phyloP scores from a whole-genome alignment of 2,888 invertebrate genomes.

The Andricus curvator region DNA sequence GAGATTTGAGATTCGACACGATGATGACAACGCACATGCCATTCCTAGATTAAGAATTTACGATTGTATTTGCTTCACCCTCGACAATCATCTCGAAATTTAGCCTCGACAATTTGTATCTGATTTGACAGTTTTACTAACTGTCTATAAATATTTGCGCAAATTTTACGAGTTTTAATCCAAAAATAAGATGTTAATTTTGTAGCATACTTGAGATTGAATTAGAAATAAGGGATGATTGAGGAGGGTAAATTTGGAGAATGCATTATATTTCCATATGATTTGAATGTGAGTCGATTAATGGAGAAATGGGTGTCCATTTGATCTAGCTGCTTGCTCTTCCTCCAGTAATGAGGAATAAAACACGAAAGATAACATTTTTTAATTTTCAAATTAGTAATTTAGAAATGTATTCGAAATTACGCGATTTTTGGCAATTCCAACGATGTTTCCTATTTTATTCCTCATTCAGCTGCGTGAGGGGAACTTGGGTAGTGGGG shows the following conservation, averaged over 20 bases:
- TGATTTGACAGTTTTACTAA: not conserved
- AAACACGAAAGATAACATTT: no score
- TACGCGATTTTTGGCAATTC: no score
- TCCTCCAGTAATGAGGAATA: no score
- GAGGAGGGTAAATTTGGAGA: not conserved
- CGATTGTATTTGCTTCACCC: constrained; percentile 2
- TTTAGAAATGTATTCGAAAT: no score
- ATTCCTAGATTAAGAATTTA: constrained; percentile 36
- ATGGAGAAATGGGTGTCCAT: not conserved
- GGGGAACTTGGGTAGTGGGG: no score
- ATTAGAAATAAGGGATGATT: not conserved
- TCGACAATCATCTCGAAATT: constrained; percentile 8
- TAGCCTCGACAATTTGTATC: not conserved
- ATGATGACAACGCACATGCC: constrained; percentile 39
- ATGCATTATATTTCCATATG: constrained; percentile 9
- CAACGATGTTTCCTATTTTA: no score
- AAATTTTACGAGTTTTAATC: not conserved
- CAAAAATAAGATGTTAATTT: not conserved
- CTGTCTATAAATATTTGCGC: no score
- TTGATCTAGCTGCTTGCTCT: no score
- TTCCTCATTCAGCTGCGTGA: no score
- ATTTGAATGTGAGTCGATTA: constrained; percentile 25
- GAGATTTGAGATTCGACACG: constrained; percentile 15
- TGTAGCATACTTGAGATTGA: not conserved
- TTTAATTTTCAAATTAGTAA: no score